Percentiles rank a stretch among this genome's conserved stretches.
phyloP scores from a whole-genome alignment of 2,888 invertebrate species.

The Caenorhabditis sinica region DNA sequence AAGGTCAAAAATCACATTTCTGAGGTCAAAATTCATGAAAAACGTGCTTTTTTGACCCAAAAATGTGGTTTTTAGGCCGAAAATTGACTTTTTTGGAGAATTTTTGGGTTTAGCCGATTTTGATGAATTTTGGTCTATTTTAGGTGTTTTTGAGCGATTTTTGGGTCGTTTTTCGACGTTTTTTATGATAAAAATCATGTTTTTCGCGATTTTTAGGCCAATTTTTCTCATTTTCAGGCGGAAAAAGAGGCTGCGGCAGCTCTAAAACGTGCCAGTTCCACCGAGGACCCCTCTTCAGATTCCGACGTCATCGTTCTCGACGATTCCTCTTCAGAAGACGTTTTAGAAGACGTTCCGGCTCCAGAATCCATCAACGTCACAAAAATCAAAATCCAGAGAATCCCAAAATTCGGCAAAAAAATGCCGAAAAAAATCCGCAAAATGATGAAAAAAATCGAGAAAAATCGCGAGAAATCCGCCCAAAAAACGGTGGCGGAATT shows the following conservation, averaged over 20 bases:
- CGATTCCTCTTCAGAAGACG: not conserved
- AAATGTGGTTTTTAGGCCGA: not conserved
- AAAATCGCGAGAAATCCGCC: not conserved
- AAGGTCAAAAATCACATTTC: slow-evolving; percentile 15
- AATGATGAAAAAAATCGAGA: not conserved
- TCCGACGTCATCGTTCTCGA: slow-evolving; percentile 7
- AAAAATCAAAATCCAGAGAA: not conserved
- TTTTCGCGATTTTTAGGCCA: not conserved
- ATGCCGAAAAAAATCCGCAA: not conserved
- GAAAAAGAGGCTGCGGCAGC: not conserved
- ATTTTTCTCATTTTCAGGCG: slow-evolving; percentile 5
- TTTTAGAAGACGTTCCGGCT: not conserved
- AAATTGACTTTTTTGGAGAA: not conserved
- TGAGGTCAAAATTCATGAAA: no score
- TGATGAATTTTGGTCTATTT: not conserved
- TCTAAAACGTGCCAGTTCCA: not conserved
- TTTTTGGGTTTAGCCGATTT: not conserved
- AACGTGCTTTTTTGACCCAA: no score
- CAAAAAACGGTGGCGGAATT: not conserved
- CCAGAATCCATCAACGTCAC: not conserved
- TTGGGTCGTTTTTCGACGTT: not conserved
- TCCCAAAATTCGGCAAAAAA: not conserved
- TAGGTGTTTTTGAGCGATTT: not conserved
- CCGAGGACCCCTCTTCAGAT: not conserved
- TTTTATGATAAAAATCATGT: not conserved